These are phyloP conservation scores for Crossaster papposus DNA, from an alignment of 53 echinoderm and acorn worm genomes.

Conservation along the genomic window DNA sequence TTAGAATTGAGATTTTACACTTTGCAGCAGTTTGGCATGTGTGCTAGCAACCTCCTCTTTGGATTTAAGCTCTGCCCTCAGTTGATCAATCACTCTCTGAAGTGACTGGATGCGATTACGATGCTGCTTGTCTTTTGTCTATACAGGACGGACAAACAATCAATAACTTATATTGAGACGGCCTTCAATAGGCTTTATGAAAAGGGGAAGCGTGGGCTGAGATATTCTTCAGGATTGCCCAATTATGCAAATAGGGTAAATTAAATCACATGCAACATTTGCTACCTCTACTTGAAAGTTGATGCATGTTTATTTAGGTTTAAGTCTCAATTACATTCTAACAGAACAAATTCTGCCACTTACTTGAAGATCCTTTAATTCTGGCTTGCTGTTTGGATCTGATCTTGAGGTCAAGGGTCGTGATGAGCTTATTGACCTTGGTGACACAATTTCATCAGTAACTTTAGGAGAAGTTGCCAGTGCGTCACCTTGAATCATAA, in stretches of 20 bases:
- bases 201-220: too few species aligned
- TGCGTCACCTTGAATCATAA: conserved; percentile 90
- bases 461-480: conserved; percentile 59
- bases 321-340: neutral
- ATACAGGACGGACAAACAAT: neutral
- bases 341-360: neutral
- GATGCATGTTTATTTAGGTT: neutral
- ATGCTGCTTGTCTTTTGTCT: conserved; percentile 80
- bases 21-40: conserved; percentile 73
- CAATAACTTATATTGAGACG: too few species aligned
- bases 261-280: neutral
- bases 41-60: conserved; percentile 72
- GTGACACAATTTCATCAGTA: conserved; percentile 56
- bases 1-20: conserved; percentile 62
- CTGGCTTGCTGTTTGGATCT: conserved; percentile 68
- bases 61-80: conserved; percentile 76
- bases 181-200: too few species aligned
- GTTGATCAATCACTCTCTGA: conserved; percentile 87
- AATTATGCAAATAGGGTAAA: too few species aligned
- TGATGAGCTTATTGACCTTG: conserved; percentile 64
- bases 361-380: conserved; percentile 87
- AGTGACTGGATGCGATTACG: conserved; percentile 85
- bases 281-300: too few species aligned
- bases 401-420: conserved; percentile 71
- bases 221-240: too few species aligned